Percentiles rank a stretch among this genome's conserved stretches.
phyloP scores from a whole-genome alignment of 1,140 invertebrate species.

The Tenebrio molitor region DNA sequence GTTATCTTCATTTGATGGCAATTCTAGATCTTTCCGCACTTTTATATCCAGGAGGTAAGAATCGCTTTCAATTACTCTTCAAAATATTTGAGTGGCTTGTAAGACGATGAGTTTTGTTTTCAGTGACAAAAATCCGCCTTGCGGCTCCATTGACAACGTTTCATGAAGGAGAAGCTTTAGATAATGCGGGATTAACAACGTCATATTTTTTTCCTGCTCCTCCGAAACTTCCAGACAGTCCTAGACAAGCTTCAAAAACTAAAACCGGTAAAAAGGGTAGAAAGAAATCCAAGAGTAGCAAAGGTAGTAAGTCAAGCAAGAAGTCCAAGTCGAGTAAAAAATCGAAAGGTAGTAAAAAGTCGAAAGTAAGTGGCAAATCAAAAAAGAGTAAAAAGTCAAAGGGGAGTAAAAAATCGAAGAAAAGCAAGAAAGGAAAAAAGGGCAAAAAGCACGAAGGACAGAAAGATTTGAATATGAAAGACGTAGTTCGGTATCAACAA shows the following conservation, averaged over 20 bases:
- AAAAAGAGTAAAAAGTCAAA: conserved; percentile 6
- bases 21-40: conserved; percentile 55
- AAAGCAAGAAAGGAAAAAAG: conserved; percentile 24
- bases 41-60: conserved; percentile 58
- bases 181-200: conserved; percentile 51
- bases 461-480: conserved; percentile 11
- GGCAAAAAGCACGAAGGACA: neutral
- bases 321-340: conserved; percentile 50
- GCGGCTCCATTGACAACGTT: conserved; percentile 59
- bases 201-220: conserved; percentile 59
- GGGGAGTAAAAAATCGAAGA: neutral
- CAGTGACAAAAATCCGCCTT: conserved; percentile 54
- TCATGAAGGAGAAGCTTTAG: conserved; percentile 54
- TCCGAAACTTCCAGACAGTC: conserved; percentile 1
- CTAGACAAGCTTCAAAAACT: conserved; percentile 26
- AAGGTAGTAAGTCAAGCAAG: conserved; percentile 49
- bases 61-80: neutral
- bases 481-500: conserved; percentile 45
- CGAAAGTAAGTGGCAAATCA: conserved; percentile 41
- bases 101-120: conserved; percentile 24
- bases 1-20: conserved; percentile 60
- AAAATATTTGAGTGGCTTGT: neutral
- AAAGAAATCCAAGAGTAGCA: conserved; percentile 48
- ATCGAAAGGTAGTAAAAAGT: conserved; percentile 45
- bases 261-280: conserved; percentile 47